Percentiles rank a stretch among this genome's conserved stretches.
Conservation (phyloP, 1,140 invertebrate genomes). For the Brachionus angularis region DNA sequence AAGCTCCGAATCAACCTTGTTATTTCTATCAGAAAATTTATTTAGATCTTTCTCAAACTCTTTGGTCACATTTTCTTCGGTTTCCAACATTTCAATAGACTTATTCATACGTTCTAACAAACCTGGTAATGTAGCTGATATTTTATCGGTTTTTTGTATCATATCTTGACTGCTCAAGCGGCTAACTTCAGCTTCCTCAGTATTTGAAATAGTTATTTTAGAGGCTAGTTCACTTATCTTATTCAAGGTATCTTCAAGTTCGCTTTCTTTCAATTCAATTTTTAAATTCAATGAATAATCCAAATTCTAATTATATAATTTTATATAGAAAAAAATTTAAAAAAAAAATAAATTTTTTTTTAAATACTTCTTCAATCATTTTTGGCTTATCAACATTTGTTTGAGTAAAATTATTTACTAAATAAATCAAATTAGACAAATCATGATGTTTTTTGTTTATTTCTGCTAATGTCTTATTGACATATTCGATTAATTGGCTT, state of each 20-base stretch:
- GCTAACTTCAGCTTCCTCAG: background rate
- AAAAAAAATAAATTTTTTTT: background rate
- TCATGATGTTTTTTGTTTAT: background rate
- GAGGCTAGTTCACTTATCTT: conserved; percentile 2
- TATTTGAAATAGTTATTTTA: background rate
- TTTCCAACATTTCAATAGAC: background rate
- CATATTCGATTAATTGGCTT: background rate
- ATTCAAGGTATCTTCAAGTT: background rate
- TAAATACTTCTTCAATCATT: conserved; percentile 8
- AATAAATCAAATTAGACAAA: background rate
- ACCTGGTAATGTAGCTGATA: background rate
- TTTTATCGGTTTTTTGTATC: background rate
- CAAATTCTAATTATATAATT: background rate
- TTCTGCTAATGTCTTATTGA: conserved; percentile 6
- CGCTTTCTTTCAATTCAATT: conserved; percentile 17
- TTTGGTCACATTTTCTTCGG: background rate
- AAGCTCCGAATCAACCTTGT: background rate
- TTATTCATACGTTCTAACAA: background rate
- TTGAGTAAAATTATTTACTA: conserved; percentile 8
- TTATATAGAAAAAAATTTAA: background rate
- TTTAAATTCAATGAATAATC: too few species aligned
- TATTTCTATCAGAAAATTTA: background rate
- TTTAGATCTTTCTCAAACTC: background rate
- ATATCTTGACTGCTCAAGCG: background rate
- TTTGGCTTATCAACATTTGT: conserved; percentile 6